phyloP scores from a whole-genome alignment of 2,113 vertebrate species.

The Xyrauchen texanus region DNA sequence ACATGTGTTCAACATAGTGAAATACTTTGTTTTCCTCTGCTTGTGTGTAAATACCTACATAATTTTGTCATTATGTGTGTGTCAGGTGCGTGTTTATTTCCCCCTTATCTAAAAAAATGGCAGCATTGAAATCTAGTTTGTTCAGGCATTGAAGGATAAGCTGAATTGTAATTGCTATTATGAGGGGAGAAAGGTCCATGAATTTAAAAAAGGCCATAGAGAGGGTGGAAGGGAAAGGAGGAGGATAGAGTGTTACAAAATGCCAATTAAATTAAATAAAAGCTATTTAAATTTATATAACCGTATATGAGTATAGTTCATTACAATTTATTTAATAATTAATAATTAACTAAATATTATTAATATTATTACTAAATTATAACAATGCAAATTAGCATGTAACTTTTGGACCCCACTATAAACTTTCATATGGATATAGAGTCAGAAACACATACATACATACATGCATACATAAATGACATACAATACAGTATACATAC shows the following conservation, averaged over 20 bases:
- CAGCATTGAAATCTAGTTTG: conserved; percentile 75
- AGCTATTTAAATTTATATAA: too few relatives aligned
- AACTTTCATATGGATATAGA: too few relatives aligned
- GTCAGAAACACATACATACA: too few relatives aligned
- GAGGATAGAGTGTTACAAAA: too few relatives aligned
- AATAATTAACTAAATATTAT: not conserved
- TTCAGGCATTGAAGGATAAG: conserved; percentile 75
- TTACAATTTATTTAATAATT: too few relatives aligned
- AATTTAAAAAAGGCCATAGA: conserved; percentile 84
- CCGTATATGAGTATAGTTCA: too few relatives aligned
- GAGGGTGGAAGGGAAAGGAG: conserved; percentile 47
- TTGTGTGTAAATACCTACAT: conserved; percentile 5
- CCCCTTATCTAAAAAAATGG: conserved; percentile 68
- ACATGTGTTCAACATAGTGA: not conserved
- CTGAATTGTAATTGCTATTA: conserved; percentile 65
- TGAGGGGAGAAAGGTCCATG: conserved; percentile 62
- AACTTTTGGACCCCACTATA: too few relatives aligned
- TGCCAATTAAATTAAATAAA: too few relatives aligned
- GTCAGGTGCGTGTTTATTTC: conserved; percentile 39
- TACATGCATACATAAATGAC: too few relatives aligned
- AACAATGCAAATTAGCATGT: too few relatives aligned
- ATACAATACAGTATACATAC: too few relatives aligned
- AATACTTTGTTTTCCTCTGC: conserved; percentile 12
- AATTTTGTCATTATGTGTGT: not conserved
- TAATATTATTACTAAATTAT: too few relatives aligned